Conservation (phyloP, 1,140 invertebrate species). For the Anastatus disparis region DNA sequence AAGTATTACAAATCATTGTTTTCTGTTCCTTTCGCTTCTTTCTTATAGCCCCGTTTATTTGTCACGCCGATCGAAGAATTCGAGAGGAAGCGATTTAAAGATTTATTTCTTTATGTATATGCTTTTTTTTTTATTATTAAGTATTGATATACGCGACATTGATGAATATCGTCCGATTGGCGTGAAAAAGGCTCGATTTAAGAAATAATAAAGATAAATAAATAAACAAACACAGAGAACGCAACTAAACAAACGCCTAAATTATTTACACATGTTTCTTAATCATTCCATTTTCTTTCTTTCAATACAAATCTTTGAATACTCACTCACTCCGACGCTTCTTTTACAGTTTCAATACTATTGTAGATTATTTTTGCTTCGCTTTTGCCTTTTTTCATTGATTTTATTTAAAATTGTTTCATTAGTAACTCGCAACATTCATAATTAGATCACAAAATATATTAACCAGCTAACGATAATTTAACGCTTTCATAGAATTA, state of each 20-base stretch:
- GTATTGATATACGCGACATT: no score
- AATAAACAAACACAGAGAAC: no score
- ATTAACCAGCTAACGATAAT: constrained; percentile 27
- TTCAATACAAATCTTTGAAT: constrained; percentile 7
- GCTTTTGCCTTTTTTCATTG: no score
- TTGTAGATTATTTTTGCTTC: not conserved
- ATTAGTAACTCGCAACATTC: constrained; percentile 1
- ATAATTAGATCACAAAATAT: constrained; percentile 30
- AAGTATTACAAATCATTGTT: constrained; percentile 12
- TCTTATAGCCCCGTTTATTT: not conserved
- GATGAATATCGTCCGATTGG: no score
- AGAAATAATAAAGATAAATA: no score
- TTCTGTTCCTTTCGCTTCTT: not conserved
- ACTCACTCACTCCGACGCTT: not conserved
- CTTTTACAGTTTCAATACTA: no score
- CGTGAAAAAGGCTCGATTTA: no score
- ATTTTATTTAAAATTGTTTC: no score
- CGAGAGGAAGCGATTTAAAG: no score
- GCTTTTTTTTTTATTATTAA: no score
- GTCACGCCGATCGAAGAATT: no score
- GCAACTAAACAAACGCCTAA: constrained; percentile 14
- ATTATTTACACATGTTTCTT: constrained; percentile 13
- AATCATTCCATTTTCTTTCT: not conserved
- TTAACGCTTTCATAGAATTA: constrained; percentile 20
- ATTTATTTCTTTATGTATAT: no score